Evolutionary conservation across 2,888 invertebrate genomes (phyloP).

Genomic region (Patella depressa): DNA sequence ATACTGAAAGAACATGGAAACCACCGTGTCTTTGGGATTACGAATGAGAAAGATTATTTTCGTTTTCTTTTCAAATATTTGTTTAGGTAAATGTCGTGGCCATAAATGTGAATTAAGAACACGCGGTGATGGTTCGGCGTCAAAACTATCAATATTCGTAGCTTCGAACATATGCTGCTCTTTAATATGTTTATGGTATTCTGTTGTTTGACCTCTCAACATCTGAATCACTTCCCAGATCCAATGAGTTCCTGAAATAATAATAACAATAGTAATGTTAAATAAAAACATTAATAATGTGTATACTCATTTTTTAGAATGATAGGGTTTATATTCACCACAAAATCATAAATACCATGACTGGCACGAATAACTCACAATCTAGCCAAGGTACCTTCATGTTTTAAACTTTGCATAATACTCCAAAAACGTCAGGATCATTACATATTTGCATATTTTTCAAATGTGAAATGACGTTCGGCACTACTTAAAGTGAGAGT

Average conservation of each 20-base stretch:
- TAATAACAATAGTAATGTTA: background rate
- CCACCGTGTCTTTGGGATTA: slow-evolving; percentile 38
- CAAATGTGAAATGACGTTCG: too few species aligned
- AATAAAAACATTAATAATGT: background rate
- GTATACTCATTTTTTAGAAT: background rate
- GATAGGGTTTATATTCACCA: background rate
- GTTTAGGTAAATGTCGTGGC: slow-evolving; percentile 26
- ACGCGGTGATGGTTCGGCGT: slow-evolving; percentile 22
- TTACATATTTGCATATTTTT: background rate
- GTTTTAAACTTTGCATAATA: too few species aligned
- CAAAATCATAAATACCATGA: background rate
- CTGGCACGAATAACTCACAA: too few species aligned
- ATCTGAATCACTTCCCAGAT: slow-evolving; percentile 35
- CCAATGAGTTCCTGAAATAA: slow-evolving; percentile 40
- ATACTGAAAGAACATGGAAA: slow-evolving; percentile 34
- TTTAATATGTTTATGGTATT: slow-evolving; percentile 23
- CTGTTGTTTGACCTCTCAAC: slow-evolving; percentile 22
- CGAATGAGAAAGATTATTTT: slow-evolving; percentile 33
- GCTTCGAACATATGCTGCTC: slow-evolving; percentile 28
- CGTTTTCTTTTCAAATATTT: slow-evolving; percentile 31
- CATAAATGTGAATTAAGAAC: slow-evolving; percentile 37
- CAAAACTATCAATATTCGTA: slow-evolving; percentile 17
- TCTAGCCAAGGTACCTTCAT: too few species aligned
- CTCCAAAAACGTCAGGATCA: background rate
- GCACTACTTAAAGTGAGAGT: too few species aligned